A percentile compares a stretch with the other conserved stretches of the same genome.
phyloP scores from a whole-genome alignment of 2,113 vertebrate genomes.

The Caretta caretta region DNA sequence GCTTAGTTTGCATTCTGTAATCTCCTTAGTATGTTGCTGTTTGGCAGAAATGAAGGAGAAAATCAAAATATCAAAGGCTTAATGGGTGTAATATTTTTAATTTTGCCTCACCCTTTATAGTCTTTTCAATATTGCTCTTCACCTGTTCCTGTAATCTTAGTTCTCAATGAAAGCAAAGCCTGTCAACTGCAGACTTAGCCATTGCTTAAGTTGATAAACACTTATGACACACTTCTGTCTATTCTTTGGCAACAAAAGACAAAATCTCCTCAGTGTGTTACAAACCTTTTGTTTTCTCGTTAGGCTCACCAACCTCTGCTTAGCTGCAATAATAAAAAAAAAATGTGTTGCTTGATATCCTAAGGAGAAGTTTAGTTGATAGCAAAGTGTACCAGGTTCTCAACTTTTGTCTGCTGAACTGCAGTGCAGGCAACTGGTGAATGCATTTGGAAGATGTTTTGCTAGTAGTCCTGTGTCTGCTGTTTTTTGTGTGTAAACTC shows the following conservation, averaged over 20 bases:
- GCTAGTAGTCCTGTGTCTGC: not conserved
- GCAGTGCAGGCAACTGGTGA: not conserved
- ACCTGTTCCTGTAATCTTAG: not conserved
- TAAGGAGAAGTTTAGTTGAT: not conserved
- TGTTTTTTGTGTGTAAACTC: not conserved
- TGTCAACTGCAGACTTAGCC: not conserved
- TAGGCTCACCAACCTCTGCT: not conserved
- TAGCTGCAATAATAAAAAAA: not conserved
- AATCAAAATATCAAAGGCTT: not conserved
- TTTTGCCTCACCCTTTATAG: not conserved
- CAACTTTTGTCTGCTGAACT: not conserved
- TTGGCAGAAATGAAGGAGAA: not conserved
- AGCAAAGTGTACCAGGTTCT: not conserved
- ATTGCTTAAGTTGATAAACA: conserved; percentile 12
- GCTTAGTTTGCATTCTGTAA: not conserved
- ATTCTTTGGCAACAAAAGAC: not conserved
- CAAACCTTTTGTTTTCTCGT: conserved; percentile 2
- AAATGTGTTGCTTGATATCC: not conserved
- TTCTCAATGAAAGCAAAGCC: not conserved
- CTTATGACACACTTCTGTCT: not conserved
- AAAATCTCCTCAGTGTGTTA: not conserved
- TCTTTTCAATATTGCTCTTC: conserved; percentile 5
- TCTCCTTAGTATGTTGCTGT: not conserved
- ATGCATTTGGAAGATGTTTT: not conserved
- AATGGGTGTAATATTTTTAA: not conserved